phyloP scores from a whole-genome alignment of 2,888 invertebrate genomes.

The Macaria notata region DNA sequence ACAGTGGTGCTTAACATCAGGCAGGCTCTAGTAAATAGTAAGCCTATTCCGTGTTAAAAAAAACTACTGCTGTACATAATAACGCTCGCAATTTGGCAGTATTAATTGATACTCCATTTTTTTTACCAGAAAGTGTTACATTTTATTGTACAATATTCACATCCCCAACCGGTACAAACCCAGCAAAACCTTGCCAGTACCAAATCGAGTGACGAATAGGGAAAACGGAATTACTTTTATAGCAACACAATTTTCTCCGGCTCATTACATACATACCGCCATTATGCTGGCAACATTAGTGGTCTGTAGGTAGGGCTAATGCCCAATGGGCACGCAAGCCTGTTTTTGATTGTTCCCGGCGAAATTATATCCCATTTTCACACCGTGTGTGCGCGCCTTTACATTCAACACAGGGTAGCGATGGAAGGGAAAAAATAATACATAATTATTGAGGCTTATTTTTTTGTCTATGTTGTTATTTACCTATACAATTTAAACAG shows the following conservation, averaged over 20 bases:
- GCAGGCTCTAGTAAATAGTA: too few relatives aligned
- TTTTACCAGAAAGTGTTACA: too few relatives aligned
- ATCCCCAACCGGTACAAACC: too few relatives aligned
- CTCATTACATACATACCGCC: conserved; percentile 79
- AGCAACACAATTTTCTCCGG: conserved; percentile 81
- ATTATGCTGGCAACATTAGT: conserved; percentile 78
- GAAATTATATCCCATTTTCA: conserved; percentile 81
- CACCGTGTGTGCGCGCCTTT: conserved; percentile 67
- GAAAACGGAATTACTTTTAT: conserved; percentile 80
- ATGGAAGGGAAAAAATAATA: conserved; percentile 12
- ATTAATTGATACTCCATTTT: too few relatives aligned
- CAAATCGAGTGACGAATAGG: conserved; percentile 58
- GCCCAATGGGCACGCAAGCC: conserved; percentile 77
- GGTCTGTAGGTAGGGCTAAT: conserved; percentile 72
- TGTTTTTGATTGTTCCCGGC: conserved; percentile 77
- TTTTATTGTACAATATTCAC: too few relatives aligned
- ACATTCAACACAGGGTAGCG: conserved; percentile 33
- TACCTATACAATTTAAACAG: too few relatives aligned
- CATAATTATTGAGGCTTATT: too few relatives aligned
- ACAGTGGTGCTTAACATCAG: too few relatives aligned
- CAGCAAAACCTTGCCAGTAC: background rate
- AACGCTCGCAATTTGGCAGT: too few relatives aligned
- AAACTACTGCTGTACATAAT: too few relatives aligned
- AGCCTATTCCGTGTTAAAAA: too few relatives aligned
- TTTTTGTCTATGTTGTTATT: too few relatives aligned